Conservation (phyloP, 2,113 vertebrate genomes). For the Mus musculus region DNA sequence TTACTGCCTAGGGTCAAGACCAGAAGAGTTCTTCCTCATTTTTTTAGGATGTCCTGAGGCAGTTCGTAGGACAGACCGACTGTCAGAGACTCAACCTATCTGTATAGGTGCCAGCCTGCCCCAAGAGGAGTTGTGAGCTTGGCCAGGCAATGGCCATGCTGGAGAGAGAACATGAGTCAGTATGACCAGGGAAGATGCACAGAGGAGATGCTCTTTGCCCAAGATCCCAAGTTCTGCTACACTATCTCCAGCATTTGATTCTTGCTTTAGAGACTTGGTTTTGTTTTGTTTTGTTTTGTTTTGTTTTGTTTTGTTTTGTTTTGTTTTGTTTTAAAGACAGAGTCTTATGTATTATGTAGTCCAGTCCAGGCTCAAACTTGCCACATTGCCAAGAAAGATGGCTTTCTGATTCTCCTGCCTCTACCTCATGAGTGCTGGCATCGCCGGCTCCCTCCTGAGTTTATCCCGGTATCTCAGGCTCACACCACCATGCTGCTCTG, state of each 20-base stretch:
- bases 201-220: not conserved
- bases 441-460: not conserved
- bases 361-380: not conserved
- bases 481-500: not conserved
- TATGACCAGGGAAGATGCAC: not conserved
- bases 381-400: not conserved
- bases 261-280: not conserved
- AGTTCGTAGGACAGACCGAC: not conserved
- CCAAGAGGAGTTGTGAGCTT: not conserved
- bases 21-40: rapidly evolving
- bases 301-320: not conserved
- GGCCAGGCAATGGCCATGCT: not conserved
- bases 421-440: not conserved
- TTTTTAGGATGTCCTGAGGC: not conserved
- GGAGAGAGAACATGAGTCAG: not conserved
- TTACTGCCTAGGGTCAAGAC: not conserved
- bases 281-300: not conserved
- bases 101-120: not conserved
- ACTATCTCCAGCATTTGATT: not conserved
- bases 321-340: not conserved
- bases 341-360: not conserved
- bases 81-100: not conserved
- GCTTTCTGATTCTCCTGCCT: not conserved
- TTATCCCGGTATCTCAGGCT: not conserved
- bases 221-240: rapidly evolving